Conservation (phyloP, 1,140 invertebrate genomes). For the Laupala kohalensis region DNA sequence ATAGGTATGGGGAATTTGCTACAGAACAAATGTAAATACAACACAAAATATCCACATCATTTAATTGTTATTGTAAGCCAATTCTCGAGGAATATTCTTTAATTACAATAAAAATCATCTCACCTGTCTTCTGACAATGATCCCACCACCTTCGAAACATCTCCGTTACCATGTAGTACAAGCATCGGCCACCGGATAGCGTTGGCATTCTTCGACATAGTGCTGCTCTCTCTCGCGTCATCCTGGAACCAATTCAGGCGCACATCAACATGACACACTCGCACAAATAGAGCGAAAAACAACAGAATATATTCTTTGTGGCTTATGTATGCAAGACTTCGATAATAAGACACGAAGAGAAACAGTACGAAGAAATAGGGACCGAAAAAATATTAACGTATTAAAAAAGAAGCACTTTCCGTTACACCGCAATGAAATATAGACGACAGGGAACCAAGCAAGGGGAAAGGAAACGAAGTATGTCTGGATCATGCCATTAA, state of each 20-base stretch:
- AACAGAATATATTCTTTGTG: not conserved
- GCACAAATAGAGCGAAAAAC: not conserved
- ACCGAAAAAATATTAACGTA: not conserved
- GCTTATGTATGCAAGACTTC: not conserved
- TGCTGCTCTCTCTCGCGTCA: not conserved
- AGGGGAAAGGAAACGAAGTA: not conserved
- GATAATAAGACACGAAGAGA: not conserved
- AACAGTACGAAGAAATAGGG: not conserved
- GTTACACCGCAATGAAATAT: not conserved
- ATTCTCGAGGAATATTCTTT: too few relatives aligned
- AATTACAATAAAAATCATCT: too few relatives aligned
- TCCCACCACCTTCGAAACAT: slow-evolving; percentile 49
- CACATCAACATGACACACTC: not conserved
- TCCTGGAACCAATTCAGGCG: slow-evolving; percentile 8
- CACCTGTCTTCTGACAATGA: slow-evolving; percentile 40
- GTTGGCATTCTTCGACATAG: not conserved
- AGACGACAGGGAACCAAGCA: not conserved
- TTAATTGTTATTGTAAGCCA: too few relatives aligned
- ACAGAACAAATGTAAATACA: too few relatives aligned
- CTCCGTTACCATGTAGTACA: slow-evolving; percentile 69
- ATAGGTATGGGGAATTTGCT: too few relatives aligned
- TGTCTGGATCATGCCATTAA: not conserved
- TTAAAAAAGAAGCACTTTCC: not conserved
- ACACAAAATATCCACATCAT: too few relatives aligned
- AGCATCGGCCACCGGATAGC: slow-evolving; percentile 49